Percentiles rank a stretch among this genome's conserved stretches.
Conservation (phyloP, 2,113 vertebrate species). For the Heterotis niloticus region DNA sequence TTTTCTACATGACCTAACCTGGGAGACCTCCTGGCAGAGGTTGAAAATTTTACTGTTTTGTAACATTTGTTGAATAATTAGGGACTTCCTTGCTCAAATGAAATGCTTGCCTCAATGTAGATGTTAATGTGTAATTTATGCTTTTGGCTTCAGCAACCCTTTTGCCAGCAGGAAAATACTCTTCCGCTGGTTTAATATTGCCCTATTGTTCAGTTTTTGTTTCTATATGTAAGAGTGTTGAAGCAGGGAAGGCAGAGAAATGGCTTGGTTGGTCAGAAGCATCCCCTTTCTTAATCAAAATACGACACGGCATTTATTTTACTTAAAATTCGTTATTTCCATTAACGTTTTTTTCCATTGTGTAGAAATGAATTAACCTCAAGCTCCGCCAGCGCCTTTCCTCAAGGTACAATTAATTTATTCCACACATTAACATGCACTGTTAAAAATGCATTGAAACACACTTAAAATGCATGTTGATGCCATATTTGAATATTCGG, state of each 20-base stretch:
- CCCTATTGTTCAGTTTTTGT: not conserved
- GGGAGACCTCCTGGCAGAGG: not conserved
- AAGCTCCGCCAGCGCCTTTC: too few relatives aligned
- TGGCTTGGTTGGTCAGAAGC: too few relatives aligned
- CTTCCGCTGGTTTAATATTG: not conserved
- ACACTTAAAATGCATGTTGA: too few relatives aligned
- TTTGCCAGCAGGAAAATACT: not conserved
- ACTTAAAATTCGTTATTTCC: not conserved
- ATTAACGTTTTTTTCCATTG: not conserved
- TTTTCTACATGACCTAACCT: not conserved
- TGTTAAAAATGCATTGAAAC: too few relatives aligned
- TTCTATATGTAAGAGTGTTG: too few relatives aligned
- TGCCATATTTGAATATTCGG: too few relatives aligned
- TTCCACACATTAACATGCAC: too few relatives aligned
- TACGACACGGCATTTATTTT: too few relatives aligned
- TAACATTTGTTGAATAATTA: conserved; percentile 8
- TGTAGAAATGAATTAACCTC: too few relatives aligned
- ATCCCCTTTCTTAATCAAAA: too few relatives aligned
- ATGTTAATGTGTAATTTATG: conserved; percentile 5
- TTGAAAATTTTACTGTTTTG: not conserved
- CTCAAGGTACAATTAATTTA: not conserved
- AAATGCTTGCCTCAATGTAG: not conserved
- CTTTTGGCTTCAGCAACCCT: not conserved
- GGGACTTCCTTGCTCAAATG: not conserved
- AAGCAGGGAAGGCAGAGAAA: too few relatives aligned